Evolutionary conservation across 2,113 vertebrate species (phyloP), one percentile per base, ranked within the genome.

Genomic region (Hippocampus guttulatus): DNA sequence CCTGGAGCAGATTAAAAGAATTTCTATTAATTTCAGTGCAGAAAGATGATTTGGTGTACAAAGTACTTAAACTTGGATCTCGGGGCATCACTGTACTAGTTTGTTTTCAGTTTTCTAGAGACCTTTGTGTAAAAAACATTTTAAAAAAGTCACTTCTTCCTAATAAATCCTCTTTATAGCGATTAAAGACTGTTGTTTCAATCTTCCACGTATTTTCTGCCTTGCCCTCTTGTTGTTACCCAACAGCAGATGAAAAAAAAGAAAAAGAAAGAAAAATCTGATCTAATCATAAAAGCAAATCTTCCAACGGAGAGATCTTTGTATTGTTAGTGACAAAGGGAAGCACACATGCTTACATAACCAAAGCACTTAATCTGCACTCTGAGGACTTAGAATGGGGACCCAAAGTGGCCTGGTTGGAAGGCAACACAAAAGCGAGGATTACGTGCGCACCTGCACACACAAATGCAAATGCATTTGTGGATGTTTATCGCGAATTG

Each of bases 101-200:
- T 55, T 23, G 2, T 23, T 55, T 23, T 55, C 43, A 45, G 33
- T 38, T 38, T 38, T 38, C 33, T 38, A 38, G 33, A 38, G 33
- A 38, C 12, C 10, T 45, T 3, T 23, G 52, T 55, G 1, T 23
- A 55, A 8, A 55, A 55, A 10, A 55, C 52, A 55, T 23, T 23
- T 30, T 33, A 33, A 51, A 51, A 54, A 55, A 55, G 20, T 55
- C 1, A 10, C 21, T 21, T 55, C 23, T 55, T 8, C 2, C 3
- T 23, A 55, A 55, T 10, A 23, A n/a, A n/a, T 23, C 8, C 52
- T n/a, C 20, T 55, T 72, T 74, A 15, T 68, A 74, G 75, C 73
- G 40, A 90, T 81, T 88, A 91, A 90, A 91, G 73, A 64, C 66
- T 61, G 70, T 55, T 73, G 71, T 83, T 78, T 71, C 67, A 84